phyloP scores from a whole-genome alignment of 1,140 invertebrate genomes.

The Whitmania pigra region DNA sequence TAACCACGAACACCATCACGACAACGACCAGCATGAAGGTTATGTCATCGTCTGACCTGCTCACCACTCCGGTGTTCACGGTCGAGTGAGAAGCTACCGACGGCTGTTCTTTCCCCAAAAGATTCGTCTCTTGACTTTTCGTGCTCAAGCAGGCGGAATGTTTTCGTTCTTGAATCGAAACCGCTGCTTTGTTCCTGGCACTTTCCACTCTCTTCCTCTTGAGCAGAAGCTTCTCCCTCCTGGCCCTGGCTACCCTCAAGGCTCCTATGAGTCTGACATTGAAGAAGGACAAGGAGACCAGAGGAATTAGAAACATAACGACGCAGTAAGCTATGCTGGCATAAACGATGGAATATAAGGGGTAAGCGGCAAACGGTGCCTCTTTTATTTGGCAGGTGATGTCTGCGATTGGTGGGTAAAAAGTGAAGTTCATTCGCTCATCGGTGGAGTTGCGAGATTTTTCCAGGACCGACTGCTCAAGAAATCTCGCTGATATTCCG shows the following conservation, averaged over 20 bases:
- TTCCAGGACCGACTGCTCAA: too few relatives aligned
- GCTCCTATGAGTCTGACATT: constrained; percentile 12
- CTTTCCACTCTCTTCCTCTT: neutral
- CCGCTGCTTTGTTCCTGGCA: too few relatives aligned
- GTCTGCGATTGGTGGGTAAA: too few relatives aligned
- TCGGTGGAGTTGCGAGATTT: too few relatives aligned
- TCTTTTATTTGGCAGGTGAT: neutral
- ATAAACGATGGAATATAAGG: constrained; percentile 8
- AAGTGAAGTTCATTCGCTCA: too few relatives aligned
- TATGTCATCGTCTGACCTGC: constrained; percentile 24
- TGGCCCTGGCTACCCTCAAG: neutral
- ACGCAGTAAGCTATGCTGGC: constrained; percentile 9
- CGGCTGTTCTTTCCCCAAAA: neutral
- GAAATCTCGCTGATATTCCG: too few relatives aligned
- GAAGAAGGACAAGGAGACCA: constrained; percentile 10
- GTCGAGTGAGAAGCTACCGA: neutral
- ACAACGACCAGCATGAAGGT: constrained; percentile 25
- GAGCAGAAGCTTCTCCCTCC: neutral
- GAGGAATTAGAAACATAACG: constrained; percentile 15
- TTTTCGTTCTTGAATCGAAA: too few relatives aligned
- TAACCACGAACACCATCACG: constrained; percentile 24
- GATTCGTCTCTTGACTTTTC: constrained; percentile 1
- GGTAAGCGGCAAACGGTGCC: neutral
- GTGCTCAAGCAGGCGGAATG: neutral
- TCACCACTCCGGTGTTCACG: neutral